Base-by-base conservation (phyloP, 2,113 vertebrate species). In the Phocoena sinus region DNA sequence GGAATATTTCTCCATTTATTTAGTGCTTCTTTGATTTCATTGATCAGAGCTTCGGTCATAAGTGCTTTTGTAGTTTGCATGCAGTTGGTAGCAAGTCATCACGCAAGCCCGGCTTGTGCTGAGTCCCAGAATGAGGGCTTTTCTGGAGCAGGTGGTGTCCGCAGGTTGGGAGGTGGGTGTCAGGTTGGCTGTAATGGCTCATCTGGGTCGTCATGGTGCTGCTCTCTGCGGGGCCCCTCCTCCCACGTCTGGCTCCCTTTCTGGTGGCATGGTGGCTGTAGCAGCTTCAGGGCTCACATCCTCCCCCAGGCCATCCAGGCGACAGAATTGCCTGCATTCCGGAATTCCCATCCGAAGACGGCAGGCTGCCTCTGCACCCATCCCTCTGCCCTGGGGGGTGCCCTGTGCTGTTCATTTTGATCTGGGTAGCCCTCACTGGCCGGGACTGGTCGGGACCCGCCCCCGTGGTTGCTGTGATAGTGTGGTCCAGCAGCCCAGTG, bases 181-280 rank as follows among this genome's bases (percentile, higher is more conserved):
- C 31, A 6, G 7, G 41, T 50, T 38, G 26, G 26, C 60, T 1
- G 1, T 33, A 7, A 0, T 11, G 77, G 26, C 70, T 73, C 41
- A 0, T 2, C 20, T 7, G 1, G 26, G 9, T 5, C 9, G 1
- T 87, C 14, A 0, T 1, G 3, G 6, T 50, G 53, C 67, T 73
- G 31, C 60, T 65, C 3, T 23, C 41, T 10, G 8, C 13, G 11
- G 67, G 38, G 9, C 53, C 25, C 8, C 20, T 60, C 11, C 7
- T 25, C 73, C 85, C 28, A 12, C 14, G 38, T 17, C 41, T n/a
- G 47, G 21, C 9, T 31, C 23, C 26, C 38, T 6, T 73, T 21
- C 65, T 67, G 23, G 11, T 17, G 36, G 47, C 5, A 28, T 25
- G 1, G 70, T 38, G 83, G 6, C 86, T 17, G 2, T 5, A 15